A percentile compares a stretch with the other conserved stretches of the same genome.
Conservation (phyloP, 2,797 vertebrate species). For the Gadopsis marmoratus region DNA sequence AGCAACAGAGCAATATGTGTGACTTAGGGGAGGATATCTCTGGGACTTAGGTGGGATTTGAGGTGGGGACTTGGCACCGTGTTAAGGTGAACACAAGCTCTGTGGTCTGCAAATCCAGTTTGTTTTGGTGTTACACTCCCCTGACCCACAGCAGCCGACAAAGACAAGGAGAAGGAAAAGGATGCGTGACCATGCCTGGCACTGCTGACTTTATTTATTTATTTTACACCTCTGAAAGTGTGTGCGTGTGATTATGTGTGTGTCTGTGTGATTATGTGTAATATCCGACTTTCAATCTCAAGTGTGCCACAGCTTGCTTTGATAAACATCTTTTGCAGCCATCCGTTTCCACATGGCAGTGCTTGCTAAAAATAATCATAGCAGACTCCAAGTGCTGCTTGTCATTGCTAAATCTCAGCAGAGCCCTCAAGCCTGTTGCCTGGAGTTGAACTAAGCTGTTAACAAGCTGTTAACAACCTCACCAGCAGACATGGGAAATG, state of each 20-base stretch:
- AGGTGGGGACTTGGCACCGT: conserved; percentile 52
- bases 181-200: conserved; percentile 5
- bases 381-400: conserved; percentile 62
- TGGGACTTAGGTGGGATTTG: conserved; percentile 71
- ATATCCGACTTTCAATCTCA: conserved; percentile 40
- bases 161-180: conserved; percentile 1
- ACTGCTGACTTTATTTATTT: neutral
- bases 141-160: conserved; percentile 49
- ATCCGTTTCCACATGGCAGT: conserved; percentile 49
- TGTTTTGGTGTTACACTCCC: conserved; percentile 60
- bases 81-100: conserved; percentile 60
- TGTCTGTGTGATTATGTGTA: neutral
- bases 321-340: conserved; percentile 63
- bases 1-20: conserved; percentile 73
- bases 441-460: conserved; percentile 70
- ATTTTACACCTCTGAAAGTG: conserved; percentile 9
- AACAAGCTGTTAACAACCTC: conserved; percentile 77
- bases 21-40: conserved; percentile 65
- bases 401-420: conserved; percentile 70
- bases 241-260: neutral
- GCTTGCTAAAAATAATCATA: conserved; percentile 74
- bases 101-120: conserved; percentile 71
- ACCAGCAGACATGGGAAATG: conserved; percentile 54
- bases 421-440: conserved; percentile 71
- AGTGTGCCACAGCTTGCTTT: conserved; percentile 58